These are phyloP conservation scores for Entomyzon cyanotis DNA, from an alignment of 2,113 vertebrate genomes.

Conservation along the genomic window DNA sequence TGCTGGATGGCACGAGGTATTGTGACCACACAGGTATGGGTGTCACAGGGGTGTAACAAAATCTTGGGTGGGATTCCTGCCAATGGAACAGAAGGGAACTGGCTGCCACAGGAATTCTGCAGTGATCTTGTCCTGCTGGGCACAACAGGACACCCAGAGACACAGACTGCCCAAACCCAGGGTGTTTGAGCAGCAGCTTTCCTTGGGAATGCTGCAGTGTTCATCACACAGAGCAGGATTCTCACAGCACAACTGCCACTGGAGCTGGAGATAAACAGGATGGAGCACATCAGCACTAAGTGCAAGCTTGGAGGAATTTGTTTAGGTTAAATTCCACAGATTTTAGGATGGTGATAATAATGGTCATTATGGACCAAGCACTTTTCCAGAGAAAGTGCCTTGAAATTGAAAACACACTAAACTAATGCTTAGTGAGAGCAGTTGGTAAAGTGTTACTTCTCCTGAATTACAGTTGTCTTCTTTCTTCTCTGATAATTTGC, in stretches of 20 bases:
- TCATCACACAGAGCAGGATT: background rate
- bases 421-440: conserved; percentile 65
- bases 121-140: conserved; percentile 5
- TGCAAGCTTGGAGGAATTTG: conserved; percentile 58
- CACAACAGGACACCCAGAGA: background rate
- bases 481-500: conserved; percentile 69
- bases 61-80: background rate
- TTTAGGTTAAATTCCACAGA: conserved; percentile 70
- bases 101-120: background rate
- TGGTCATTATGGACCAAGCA: conserved; percentile 56
- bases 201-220: background rate
- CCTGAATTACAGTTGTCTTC: conserved; percentile 72
- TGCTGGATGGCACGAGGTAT: background rate
- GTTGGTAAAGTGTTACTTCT: conserved; percentile 63
- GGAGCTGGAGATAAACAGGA: background rate
- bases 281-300: conserved; percentile 16
- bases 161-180: background rate
- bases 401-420: conserved; percentile 64
- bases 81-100: background rate
- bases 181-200: background rate
- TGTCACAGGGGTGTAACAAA: background rate
- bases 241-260: background rate
- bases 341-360: conserved; percentile 64
- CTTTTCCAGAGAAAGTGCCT: conserved; percentile 42
- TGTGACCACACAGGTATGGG: background rate